Percentiles rank a stretch among this genome's conserved stretches.
Evolutionary conservation across 2,797 vertebrate species (phyloP).

Genomic region (Ispidina lecontei): DNA sequence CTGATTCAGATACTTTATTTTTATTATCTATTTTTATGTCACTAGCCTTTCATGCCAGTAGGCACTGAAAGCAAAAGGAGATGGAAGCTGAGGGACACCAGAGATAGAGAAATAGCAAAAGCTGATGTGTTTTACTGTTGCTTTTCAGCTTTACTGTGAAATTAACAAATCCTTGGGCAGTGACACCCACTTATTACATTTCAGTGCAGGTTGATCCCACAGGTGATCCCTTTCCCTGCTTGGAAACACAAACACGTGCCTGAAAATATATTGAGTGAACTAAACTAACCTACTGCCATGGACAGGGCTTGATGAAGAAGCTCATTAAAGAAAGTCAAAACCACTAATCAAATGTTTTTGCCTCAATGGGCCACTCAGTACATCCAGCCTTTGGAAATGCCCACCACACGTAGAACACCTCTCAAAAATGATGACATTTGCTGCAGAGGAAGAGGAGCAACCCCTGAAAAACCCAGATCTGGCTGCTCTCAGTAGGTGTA

Average conservation of each 20-base stretch:
- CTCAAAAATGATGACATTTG: background rate
- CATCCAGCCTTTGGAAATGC: background rate
- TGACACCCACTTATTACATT: background rate
- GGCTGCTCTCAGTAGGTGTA: background rate
- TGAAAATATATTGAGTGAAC: background rate
- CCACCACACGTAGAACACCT: background rate
- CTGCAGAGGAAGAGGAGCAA: background rate
- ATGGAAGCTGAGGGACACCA: background rate
- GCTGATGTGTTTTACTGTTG: background rate
- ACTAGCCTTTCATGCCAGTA: background rate
- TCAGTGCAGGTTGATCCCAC: background rate
- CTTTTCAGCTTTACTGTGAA: background rate
- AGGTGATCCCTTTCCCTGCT: background rate
- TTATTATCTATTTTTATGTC: background rate
- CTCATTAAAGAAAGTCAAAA: background rate
- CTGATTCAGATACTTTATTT: background rate
- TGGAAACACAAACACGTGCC: background rate
- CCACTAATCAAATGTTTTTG: background rate
- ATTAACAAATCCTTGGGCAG: background rate
- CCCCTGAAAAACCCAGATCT: background rate
- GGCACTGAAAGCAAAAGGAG: background rate
- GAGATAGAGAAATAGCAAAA: background rate
- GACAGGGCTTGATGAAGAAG: background rate
- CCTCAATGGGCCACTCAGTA: background rate
- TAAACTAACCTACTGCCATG: background rate